Evolutionary conservation across 2,888 invertebrate genomes (phyloP), one percentile per base, ranked within the genome.

Genomic region (Metacarcinus magister): DNA sequence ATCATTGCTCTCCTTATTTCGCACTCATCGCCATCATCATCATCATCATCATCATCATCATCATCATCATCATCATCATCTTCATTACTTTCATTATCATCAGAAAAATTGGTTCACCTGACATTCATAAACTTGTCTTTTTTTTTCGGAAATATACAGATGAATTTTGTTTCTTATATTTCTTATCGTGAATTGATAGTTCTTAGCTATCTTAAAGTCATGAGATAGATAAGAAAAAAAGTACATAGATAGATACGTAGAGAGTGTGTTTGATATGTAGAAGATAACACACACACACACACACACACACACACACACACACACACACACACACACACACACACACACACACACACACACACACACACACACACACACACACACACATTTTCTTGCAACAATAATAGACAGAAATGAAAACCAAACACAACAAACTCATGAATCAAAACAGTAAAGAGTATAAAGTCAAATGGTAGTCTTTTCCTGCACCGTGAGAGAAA

Each of bases 221-320:
- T 67, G 67, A 67, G 23, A 54, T 13, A 16, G 19, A 13, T 54
- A 54, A 54, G 54, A 54, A 54, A 16, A 54, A 54, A 54, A n/a
- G n/a, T 16, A 54, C 16, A 54, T 67, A 8, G 16, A 48, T 48
- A 54, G 16, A 54, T 16, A 54, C 10, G 54, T 3, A 54, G 8
- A 54, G 54, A 54, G 54, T 54, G 54, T 54, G 54, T 54, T 3
- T 54, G 54, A 2, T 16, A 54, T 54, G 54, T 54, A 0, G n/a
- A 67, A n/a, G 16, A 10, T 19, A 13, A 67, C 67, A 67, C 67
- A 67, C 67, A 67, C 67, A 67, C 67, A 67, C 67, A 67, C 67
- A 67, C 67, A 67, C 67, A 67, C 67, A 67, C 67, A 67, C 67
- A 67, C 67, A 67, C 67, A 67, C 67, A 67, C 67, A 67, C 67